phyloP scores from a whole-genome alignment of 2,888 invertebrate species.

The Parelbella ahira region DNA sequence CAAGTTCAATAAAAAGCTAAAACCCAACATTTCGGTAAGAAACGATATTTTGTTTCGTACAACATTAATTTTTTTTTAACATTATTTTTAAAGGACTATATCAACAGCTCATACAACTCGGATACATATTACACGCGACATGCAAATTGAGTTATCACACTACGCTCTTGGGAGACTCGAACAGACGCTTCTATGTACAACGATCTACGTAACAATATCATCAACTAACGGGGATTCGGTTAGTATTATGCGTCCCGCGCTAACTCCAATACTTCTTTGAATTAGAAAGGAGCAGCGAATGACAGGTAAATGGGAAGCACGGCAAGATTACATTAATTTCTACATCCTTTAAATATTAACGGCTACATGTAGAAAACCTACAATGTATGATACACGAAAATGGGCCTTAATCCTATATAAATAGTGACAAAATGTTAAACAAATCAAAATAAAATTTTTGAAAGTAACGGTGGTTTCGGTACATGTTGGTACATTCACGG shows the following conservation, averaged over 20 bases:
- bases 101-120: conserved; percentile 30
- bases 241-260: background rate
- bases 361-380: conserved; percentile 7
- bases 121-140: no score
- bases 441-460: background rate
- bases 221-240: background rate
- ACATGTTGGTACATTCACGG: no score
- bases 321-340: no score
- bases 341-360: no score
- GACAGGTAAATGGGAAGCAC: conserved; percentile 8
- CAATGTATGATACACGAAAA: conserved; percentile 3
- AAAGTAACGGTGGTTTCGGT: conserved; percentile 6
- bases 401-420: conserved; percentile 1
- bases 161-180: conserved; percentile 27
- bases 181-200: conserved; percentile 16
- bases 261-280: background rate
- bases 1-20: conserved; percentile 37
- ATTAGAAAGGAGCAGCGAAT: background rate
- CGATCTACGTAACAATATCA: conserved; percentile 5
- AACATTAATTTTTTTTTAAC: no score
- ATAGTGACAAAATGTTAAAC: no score
- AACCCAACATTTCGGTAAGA: conserved; percentile 52
- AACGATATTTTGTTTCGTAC: conserved; percentile 33
- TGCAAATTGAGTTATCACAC: conserved; percentile 14
- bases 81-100: no score